phyloP scores from a whole-genome alignment of 2,113 vertebrate species.

The Mungos mungo region DNA sequence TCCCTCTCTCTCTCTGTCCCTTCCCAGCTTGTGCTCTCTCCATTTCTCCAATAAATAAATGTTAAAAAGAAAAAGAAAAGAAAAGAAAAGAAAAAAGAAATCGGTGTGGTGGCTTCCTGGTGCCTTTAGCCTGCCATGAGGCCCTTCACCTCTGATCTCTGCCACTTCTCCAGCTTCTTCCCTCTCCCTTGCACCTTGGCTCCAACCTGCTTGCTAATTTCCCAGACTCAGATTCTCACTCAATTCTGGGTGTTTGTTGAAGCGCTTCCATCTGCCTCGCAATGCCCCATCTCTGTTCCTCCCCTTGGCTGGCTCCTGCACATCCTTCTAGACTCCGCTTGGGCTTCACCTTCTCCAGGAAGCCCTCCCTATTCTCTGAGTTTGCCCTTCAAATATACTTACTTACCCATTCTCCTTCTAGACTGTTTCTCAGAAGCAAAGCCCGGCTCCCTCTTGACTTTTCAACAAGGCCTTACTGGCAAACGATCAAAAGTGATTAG shows the following conservation, averaged over 20 bases:
- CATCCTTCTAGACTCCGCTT: neutral
- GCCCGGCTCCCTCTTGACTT: neutral
- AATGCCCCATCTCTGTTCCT: neutral
- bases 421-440: neutral
- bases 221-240: neutral
- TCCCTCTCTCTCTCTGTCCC: too few relatives aligned
- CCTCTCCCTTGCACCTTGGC: neutral
- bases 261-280: neutral
- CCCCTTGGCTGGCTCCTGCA: neutral
- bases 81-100: neutral
- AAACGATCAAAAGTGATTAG: neutral
- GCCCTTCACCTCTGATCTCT: neutral
- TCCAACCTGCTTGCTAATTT: neutral
- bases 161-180: neutral
- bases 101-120: neutral
- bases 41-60: too few relatives aligned
- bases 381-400: neutral
- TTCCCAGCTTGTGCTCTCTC: too few relatives aligned
- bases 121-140: neutral
- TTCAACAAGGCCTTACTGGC: neutral
- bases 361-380: neutral
- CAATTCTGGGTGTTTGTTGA: neutral
- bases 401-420: neutral
- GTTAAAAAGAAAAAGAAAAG: too few relatives aligned
- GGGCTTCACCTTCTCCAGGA: neutral